Percentiles rank a stretch among this genome's conserved stretches.
These are phyloP conservation scores for Nothocercus nigrocapillus DNA, from an alignment of 2,113 vertebrate species.

Conservation along the genomic window DNA sequence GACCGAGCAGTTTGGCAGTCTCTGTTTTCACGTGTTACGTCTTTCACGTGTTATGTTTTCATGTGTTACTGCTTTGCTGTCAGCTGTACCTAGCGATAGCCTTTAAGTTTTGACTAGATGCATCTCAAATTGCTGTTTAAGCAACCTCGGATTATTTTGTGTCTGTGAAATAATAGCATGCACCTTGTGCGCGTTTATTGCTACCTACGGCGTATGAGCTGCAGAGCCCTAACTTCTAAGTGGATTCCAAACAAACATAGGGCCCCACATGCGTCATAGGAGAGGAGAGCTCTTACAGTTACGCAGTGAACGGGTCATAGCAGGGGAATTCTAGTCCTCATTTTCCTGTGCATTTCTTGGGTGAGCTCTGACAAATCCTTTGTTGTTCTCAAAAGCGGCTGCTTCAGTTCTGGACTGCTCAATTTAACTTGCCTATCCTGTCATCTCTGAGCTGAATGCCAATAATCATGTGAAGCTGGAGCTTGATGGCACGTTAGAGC, in stretches of 20 bases:
- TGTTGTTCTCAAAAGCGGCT: neutral
- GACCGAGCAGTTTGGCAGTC: neutral
- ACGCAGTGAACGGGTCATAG: fast-evolving
- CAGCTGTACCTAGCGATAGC: neutral
- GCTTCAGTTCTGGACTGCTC: neutral
- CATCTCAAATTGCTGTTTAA: neutral
- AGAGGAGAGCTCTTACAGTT: neutral
- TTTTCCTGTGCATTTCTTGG: neutral
- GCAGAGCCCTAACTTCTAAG: neutral
- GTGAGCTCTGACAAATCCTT: neutral
- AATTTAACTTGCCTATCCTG: neutral
- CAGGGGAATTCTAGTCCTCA: neutral
- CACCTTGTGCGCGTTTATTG: neutral
- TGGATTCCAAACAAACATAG: neutral
- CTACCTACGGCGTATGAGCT: neutral
- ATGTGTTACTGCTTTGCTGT: neutral
- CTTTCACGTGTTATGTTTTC: neutral
- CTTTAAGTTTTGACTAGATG: neutral
- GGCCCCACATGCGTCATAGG: too few relatives aligned
- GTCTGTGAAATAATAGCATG: neutral
- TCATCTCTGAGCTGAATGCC: neutral
- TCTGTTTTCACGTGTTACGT: neutral
- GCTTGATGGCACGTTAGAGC: neutral
- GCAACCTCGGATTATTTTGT: neutral
- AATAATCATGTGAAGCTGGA: neutral